Percentiles rank a stretch among this genome's conserved stretches.
These are phyloP conservation scores for Karalla daura DNA, from an alignment of 2,797 vertebrate species.

Conservation along the genomic window DNA sequence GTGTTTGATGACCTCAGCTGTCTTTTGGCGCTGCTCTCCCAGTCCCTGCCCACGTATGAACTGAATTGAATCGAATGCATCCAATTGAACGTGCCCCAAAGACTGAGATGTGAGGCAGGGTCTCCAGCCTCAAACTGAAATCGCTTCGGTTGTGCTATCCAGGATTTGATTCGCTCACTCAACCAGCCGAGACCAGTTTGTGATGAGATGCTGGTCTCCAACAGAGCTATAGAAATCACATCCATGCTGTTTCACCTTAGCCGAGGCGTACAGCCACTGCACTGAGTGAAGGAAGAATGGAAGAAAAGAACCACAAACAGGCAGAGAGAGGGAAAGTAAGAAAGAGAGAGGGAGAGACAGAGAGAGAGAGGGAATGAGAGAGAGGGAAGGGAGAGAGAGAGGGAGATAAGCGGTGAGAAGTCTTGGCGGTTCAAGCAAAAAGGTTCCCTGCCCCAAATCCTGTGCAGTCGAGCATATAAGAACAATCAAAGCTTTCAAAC, in stretches of 20 bases:
- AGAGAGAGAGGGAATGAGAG: slow-evolving; percentile 11
- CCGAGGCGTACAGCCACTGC: slow-evolving; percentile 50
- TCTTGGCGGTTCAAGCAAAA: slow-evolving; percentile 60
- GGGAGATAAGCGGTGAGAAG: slow-evolving; percentile 49
- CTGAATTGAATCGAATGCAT: slow-evolving; percentile 68
- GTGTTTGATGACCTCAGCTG: slow-evolving; percentile 32
- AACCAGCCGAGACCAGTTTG: slow-evolving; percentile 75
- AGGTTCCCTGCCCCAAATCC: slow-evolving; percentile 70
- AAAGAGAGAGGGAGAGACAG: slow-evolving; percentile 21
- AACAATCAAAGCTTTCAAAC: slow-evolving; percentile 71
- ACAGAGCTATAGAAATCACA: slow-evolving; percentile 77
- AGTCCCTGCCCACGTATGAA: slow-evolving; percentile 42
- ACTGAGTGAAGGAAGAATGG: slow-evolving; percentile 30
- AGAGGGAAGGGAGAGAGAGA: slow-evolving; percentile 7
- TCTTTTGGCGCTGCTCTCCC: slow-evolving; percentile 16
- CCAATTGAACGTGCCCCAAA: slow-evolving; percentile 65
- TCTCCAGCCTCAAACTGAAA: slow-evolving; percentile 67
- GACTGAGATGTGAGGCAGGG: slow-evolving; percentile 60
- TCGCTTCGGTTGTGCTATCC: slow-evolving; percentile 65
- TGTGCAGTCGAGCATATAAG: slow-evolving; percentile 70
- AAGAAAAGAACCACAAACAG: slow-evolving; percentile 41
- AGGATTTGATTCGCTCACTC: slow-evolving; percentile 74
- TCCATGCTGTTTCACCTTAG: slow-evolving; percentile 73
- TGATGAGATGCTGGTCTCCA: slow-evolving; percentile 80
- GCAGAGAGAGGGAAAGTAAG: slow-evolving; percentile 11